Evolutionary conservation across 1,140 invertebrate genomes (phyloP).

Genomic region (Drosophila rhopaloa): DNA sequence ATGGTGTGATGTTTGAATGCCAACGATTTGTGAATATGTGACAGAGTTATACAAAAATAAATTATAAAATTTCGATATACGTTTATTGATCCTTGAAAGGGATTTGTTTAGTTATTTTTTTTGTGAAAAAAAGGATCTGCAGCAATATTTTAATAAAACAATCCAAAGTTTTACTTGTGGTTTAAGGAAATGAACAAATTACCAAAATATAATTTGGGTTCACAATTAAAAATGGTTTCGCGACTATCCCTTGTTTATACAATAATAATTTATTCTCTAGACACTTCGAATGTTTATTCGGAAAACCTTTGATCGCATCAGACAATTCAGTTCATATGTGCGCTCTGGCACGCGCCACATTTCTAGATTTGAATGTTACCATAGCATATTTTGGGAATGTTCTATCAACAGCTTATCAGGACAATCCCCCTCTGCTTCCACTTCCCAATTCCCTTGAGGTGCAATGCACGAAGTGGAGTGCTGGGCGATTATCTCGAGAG

Average conservation of each 20-base stretch:
- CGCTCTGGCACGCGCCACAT: conserved; percentile 37
- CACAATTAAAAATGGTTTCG: too few relatives aligned
- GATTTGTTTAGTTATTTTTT: background rate
- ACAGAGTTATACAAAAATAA: too few relatives aligned
- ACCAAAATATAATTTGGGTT: too few relatives aligned
- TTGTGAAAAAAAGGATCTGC: too few relatives aligned
- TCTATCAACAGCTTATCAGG: conserved; percentile 26
- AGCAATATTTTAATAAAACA: too few relatives aligned
- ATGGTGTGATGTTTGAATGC: conserved; percentile 1
- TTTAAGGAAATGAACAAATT: too few relatives aligned
- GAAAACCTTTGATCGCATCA: conserved; percentile 9
- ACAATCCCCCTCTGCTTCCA: background rate
- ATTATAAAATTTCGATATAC: too few relatives aligned
- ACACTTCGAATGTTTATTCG: conserved; percentile 8
- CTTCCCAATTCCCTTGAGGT: conserved; percentile 1
- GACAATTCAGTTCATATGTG: conserved; percentile 2
- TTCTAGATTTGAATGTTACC: conserved; percentile 11
- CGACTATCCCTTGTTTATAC: background rate
- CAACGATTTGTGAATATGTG: background rate
- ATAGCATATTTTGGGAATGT: conserved; percentile 11
- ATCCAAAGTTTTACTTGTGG: too few relatives aligned
- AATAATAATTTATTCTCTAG: background rate
- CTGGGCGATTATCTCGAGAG: conserved; percentile 36
- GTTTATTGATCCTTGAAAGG: background rate
- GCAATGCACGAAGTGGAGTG: conserved; percentile 31